phyloP scores from a whole-genome alignment of 2,797 vertebrate genomes.

The Diplodus puntazzo region DNA sequence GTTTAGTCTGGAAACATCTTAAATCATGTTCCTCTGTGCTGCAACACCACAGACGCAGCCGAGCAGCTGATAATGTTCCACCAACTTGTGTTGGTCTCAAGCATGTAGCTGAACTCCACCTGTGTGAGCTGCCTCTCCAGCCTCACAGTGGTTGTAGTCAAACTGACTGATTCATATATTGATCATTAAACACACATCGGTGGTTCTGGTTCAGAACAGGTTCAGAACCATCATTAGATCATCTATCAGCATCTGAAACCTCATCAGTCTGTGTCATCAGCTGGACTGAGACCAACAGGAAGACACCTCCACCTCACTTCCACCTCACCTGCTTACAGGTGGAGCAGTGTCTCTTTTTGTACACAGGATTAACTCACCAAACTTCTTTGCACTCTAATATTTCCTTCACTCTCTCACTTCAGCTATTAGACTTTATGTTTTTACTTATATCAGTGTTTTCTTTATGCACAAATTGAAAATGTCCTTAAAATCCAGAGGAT shows the following conservation, averaged over 20 bases:
- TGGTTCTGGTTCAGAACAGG: neutral
- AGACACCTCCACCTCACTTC: too few relatives aligned
- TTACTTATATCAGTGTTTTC: too few relatives aligned
- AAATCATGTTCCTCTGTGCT: neutral
- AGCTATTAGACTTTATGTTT: too few relatives aligned
- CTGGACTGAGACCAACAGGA: too few relatives aligned
- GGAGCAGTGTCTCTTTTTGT: too few relatives aligned
- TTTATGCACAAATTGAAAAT: neutral
- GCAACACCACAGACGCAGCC: neutral
- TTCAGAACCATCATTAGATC: neutral
- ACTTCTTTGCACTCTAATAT: too few relatives aligned
- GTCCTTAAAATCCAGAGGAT: too few relatives aligned
- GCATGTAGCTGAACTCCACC: neutral
- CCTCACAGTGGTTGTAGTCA: neutral
- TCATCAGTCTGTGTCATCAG: neutral
- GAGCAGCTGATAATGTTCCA: slow-evolving; percentile 1
- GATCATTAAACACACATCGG: neutral
- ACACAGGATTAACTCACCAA: too few relatives aligned
- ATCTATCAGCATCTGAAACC: neutral
- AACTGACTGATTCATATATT: neutral
- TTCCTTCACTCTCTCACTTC: too few relatives aligned
- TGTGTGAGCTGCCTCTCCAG: neutral
- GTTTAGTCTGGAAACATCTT: too few relatives aligned
- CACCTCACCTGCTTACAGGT: too few relatives aligned
- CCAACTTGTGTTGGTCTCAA: neutral